Conservation (phyloP, 2,797 vertebrate genomes). For the Lutjanus campechanus region DNA sequence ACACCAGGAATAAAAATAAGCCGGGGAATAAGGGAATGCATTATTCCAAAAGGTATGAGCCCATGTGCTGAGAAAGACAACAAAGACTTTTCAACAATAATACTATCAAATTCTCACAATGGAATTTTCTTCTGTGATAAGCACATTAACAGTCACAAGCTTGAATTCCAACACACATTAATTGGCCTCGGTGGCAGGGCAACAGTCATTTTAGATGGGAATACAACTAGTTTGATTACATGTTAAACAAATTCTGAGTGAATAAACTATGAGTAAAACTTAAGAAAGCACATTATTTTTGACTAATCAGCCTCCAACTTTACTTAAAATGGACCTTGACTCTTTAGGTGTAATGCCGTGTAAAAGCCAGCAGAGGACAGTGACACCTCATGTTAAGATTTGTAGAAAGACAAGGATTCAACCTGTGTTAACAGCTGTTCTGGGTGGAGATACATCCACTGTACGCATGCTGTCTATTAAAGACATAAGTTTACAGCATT, state of each 20-base stretch:
- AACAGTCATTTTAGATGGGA: neutral
- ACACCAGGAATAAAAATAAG: conserved; percentile 48
- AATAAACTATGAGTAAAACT: neutral
- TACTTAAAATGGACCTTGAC: neutral
- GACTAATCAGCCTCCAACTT: neutral
- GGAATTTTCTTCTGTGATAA: conserved; percentile 55
- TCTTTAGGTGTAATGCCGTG: conserved; percentile 44
- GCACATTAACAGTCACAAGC: conserved; percentile 72
- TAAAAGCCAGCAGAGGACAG: conserved; percentile 80
- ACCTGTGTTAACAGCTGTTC: neutral
- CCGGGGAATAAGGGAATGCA: conserved; percentile 35
- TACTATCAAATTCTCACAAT: conserved; percentile 58
- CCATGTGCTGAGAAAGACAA: conserved; percentile 43
- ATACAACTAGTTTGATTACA: neutral
- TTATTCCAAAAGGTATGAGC: conserved; percentile 32
- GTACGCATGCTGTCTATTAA: neutral
- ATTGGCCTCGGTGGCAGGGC: neutral
- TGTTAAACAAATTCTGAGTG: conserved; percentile 1
- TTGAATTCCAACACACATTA: conserved; percentile 38
- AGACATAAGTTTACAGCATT: neutral
- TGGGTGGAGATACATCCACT: conserved; percentile 19
- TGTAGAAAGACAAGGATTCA: neutral
- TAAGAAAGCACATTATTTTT: neutral
- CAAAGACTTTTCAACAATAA: conserved; percentile 59
- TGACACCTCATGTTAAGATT: conserved; percentile 66